A percentile compares a stretch with the other conserved stretches of the same genome.
phyloP scores from a whole-genome alignment of 1,140 invertebrate species.

The Scaptodrosophila lebanonensis region DNA sequence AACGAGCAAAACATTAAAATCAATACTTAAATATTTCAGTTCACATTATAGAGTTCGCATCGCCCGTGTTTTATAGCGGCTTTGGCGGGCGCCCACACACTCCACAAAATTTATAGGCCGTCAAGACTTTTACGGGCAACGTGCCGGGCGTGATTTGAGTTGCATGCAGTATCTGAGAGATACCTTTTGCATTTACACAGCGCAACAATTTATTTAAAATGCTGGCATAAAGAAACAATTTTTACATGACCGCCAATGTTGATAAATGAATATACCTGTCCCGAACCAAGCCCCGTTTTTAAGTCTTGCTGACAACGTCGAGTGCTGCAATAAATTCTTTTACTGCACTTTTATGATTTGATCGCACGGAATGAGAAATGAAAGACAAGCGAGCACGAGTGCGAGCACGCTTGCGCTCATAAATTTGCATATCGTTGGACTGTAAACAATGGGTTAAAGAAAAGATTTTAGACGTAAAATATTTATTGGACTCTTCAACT shows the following conservation, averaged over 20 bases:
- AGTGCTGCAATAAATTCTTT: conserved; percentile 43
- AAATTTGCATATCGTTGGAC: conserved; percentile 51
- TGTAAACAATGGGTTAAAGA: no score
- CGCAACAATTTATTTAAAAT: conserved; percentile 22
- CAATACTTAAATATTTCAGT: conserved; percentile 21
- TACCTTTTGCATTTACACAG: conserved; percentile 31
- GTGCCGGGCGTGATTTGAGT: conserved; percentile 34
- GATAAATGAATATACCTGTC: conserved; percentile 56
- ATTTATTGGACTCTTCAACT: no score
- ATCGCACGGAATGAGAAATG: conserved; percentile 25
- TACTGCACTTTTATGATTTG: conserved; percentile 40
- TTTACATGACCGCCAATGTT: conserved; percentile 23
- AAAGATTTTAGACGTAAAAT: no score
- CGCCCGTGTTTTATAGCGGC: conserved; percentile 30
- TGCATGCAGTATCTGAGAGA: conserved; percentile 43
- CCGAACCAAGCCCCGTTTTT: conserved; percentile 41
- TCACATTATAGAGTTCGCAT: no score
- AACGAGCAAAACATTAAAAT: conserved; percentile 6
- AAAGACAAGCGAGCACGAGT: conserved; percentile 3
- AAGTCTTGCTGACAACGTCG: conserved; percentile 6
- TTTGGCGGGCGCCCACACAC: conserved; percentile 23
- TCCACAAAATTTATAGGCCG: conserved; percentile 17
- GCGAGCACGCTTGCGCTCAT: conserved; percentile 14
- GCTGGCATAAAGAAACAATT: conserved; percentile 33
- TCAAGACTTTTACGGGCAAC: neutral